Base-by-base conservation (phyloP, 2,113 vertebrate genomes). In the Dolichotis patagonum region DNA sequence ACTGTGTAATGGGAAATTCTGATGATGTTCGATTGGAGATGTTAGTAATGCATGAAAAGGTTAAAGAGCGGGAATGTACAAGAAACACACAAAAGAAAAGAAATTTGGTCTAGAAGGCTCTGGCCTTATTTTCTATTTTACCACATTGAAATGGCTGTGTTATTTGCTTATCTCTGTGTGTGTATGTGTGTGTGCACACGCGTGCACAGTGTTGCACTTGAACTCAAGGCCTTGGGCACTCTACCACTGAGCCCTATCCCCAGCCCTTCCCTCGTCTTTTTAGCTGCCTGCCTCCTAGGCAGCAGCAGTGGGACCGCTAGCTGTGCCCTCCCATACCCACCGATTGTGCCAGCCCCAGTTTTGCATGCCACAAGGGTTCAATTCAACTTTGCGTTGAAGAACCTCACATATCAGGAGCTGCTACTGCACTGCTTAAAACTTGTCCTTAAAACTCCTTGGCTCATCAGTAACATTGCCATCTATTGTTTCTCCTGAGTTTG, bases 111-210 rank as follows among this genome's bases (percentile, higher is more conserved):
- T 5, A 1, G 10, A 22, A 49, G 54, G 20, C 35, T 35, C 12
- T 38, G 17, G 52, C 13, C 38, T n/a, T 16, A 7, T 3, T 5
- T 56, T 62, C 43, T 5, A 3, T 0, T 7, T 32, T 32, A 7
- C 12, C 1, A 35, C 1, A 2, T 5, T 0, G 13, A 54, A 41
- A 0, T 0, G 0, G 4, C 28, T 1, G 0, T 0, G 0, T 0
- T 0, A 0, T 22, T 11, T 41, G 19, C 22, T 26, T 41, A 2
- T 73, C 7, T 73, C 1, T 41, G 28, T 32, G 3, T 67, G 63
- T 26, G 28, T 65, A 3, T 13, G 11, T n/a, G 17, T 16, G 16
- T n/a, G 35, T n/a, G 65, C 16, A 5, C 20, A n/a, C 22, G n/a
- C 38, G n/a, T 22, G 22, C 26, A 22, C 71, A 16, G 24, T 46